Base-by-base conservation (phyloP, 2,113 vertebrate genomes). In the Phrynosoma platyrhinos region DNA sequence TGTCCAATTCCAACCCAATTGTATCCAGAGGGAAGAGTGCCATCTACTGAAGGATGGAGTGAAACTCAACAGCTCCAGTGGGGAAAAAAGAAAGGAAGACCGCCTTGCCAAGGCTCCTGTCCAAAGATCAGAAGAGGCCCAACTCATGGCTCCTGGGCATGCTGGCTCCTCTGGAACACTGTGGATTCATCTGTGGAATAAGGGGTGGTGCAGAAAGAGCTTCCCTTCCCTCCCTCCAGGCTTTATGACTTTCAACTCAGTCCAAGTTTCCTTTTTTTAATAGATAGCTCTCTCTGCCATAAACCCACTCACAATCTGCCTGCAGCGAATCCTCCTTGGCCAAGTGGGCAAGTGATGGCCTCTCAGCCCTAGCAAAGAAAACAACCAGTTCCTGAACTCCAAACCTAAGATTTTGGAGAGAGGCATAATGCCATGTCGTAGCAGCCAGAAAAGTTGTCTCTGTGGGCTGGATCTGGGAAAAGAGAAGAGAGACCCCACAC, bases 31-130 rank as follows among this genome's bases (percentile, higher is more conserved):
- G 87, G 88, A 94, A 94, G 91, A 93, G 89, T 86, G 93, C 93
- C 93, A 93, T 90, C 95, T 96, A 91, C 92, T 87, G 94, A 92
- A 93, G 89, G 90, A 91, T 72, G 86, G 92, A 85, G 90, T 88
- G 94, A 95, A 95, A 93, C 90, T 64, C 52, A 62, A 58, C 85
- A 2, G 23, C 12, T 62, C 58, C 58, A 18, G 18, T 14, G 18
- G 3, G 3, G 13, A 9, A 9, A 12, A 13, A 10, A 58, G 14
- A 58, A 16, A 58, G 7, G 14, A 16, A 58, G 58, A 2, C 58
- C 14, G 47, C 47, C 47, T 47, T 47, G 47, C 47, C 47, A 47
- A 47, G 7, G 47, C 5, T 47, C 47, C 47, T 47, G 47, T 47
- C 47, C 47, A 47, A 47, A 47, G 47, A 47, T 47, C 47, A 47